A percentile compares a stretch with the other conserved stretches of the same genome.
phyloP scores from a whole-genome alignment of 2,113 vertebrate genomes.

The Lepidothrix coronata region DNA sequence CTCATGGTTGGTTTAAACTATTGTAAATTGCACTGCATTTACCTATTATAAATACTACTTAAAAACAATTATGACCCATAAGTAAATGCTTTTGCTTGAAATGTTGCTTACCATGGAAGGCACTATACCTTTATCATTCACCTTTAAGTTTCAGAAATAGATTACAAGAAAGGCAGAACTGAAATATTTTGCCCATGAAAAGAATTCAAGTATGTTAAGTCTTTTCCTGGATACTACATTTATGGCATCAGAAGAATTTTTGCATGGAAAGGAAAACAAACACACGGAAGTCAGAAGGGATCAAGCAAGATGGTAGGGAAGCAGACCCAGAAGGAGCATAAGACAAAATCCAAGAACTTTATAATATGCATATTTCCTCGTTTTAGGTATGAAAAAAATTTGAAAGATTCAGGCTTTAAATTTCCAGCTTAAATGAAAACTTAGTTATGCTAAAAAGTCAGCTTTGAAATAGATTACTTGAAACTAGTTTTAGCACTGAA shows the following conservation, averaged over 20 bases:
- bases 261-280: neutral
- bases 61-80: conserved; percentile 39
- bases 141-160: conserved; percentile 3
- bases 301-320: neutral
- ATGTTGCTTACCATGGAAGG: neutral
- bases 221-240: neutral
- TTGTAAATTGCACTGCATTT: conserved; percentile 12
- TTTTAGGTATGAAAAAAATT: neutral
- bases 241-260: neutral
- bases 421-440: neutral
- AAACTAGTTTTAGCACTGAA: conserved; percentile 14
- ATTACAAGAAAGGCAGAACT: neutral
- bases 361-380: neutral
- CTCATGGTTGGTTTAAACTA: conserved; percentile 20
- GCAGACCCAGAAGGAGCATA: neutral
- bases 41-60: neutral
- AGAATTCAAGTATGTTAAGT: neutral
- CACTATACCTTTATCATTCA: neutral
- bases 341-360: neutral
- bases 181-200: neutral
- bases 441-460: neutral
- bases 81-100: conserved; percentile 36
- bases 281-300: neutral
- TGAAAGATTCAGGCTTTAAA: neutral
- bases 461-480: neutral